These are phyloP conservation scores for Nyctibius bracteatus DNA, from an alignment of 2,113 vertebrate species.

Conservation along the genomic window DNA sequence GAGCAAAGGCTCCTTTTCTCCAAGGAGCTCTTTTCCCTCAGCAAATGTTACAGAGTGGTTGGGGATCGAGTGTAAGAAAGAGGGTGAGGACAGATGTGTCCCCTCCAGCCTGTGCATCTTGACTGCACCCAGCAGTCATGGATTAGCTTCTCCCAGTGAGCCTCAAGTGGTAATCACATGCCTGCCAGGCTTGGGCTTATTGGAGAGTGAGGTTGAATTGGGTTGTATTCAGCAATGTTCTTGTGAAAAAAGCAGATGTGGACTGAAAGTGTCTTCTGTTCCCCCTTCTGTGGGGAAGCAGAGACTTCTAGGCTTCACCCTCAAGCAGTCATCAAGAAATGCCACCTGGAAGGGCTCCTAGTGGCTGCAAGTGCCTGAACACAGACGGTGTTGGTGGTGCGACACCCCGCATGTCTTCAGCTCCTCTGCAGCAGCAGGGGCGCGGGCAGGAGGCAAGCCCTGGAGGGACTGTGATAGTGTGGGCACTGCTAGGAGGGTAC, in stretches of 20 bases:
- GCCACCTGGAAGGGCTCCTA: neutral
- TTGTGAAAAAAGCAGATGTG: rapidly evolving
- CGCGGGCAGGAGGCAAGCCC: neutral
- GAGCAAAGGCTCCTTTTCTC: neutral
- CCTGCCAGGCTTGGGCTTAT: neutral
- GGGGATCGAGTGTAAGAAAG: neutral
- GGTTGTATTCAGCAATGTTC: neutral
- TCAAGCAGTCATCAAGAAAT: neutral
- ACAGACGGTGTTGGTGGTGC: neutral
- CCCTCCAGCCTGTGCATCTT: neutral
- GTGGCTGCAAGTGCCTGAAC: neutral
- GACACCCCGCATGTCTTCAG: neutral
- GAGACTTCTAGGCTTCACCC: neutral
- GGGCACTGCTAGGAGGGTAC: neutral
- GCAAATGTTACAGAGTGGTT: rapidly evolving
- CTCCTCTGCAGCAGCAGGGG: neutral
- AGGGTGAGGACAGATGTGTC: neutral
- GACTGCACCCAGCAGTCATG: neutral
- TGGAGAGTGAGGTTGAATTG: neutral
- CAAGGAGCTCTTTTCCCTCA: neutral
- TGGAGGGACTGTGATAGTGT: neutral
- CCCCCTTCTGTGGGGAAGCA: neutral
- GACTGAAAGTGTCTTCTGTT: neutral
- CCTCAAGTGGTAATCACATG: neutral
- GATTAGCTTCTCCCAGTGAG: neutral